A percentile compares a stretch with the other conserved stretches of the same genome.
phyloP scores from a whole-genome alignment of 2,113 vertebrate genomes.

The Grammomys surdaster region DNA sequence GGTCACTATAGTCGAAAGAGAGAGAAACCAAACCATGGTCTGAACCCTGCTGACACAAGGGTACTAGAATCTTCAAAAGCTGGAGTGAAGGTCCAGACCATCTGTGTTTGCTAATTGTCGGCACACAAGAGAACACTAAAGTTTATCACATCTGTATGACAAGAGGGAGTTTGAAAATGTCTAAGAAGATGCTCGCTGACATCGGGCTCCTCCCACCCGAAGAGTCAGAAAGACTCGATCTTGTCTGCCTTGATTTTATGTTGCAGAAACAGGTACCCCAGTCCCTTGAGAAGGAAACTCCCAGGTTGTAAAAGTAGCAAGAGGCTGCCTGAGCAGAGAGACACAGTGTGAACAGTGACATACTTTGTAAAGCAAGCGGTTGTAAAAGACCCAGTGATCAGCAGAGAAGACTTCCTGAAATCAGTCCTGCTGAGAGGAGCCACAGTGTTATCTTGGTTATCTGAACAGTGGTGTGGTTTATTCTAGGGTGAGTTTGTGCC shows the following conservation, averaged over 20 bases:
- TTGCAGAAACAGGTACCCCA: neutral
- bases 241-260: neutral
- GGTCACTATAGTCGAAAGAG: neutral
- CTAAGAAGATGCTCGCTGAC: neutral
- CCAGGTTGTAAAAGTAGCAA: neutral
- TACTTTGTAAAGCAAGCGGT: conserved; percentile 12
- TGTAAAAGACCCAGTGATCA: neutral
- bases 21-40: neutral
- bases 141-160: conserved; percentile 14
- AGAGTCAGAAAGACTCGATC: neutral
- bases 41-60: neutral
- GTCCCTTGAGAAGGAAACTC: neutral
- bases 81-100: neutral
- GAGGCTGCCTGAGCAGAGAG: neutral
- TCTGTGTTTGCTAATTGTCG: neutral
- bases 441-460: neutral
- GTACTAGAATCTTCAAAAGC: neutral
- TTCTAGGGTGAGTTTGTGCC: neutral
- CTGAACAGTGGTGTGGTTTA: neutral
- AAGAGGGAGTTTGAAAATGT: neutral
- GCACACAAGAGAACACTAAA: neutral
- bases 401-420: neutral
- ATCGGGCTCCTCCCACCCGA: neutral
- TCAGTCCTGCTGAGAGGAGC: neutral
- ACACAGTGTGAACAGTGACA: neutral